Conservation (phyloP, 1,140 invertebrate genomes). For the Pectinophora gossypiella region DNA sequence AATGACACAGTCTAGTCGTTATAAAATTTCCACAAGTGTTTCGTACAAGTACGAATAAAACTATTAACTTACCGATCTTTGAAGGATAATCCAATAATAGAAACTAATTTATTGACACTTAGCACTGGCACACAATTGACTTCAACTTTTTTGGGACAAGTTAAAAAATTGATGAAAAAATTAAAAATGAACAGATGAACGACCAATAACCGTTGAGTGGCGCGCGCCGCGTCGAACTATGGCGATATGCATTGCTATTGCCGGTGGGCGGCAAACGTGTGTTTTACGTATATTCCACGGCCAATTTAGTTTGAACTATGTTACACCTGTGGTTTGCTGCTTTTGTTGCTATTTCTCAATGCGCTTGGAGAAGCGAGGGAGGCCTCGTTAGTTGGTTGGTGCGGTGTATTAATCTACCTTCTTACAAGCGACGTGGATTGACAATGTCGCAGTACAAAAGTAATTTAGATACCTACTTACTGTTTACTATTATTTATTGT, state of each 20-base stretch:
- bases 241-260: conserved; percentile 33
- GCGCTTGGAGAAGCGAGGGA: neutral
- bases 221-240: conserved; percentile 39
- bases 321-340: conserved; percentile 26
- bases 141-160: no score
- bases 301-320: conserved; percentile 30
- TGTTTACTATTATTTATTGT: no score
- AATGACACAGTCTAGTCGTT: no score
- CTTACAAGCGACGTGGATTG: no score
- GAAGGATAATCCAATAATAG: no score
- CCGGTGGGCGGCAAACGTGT: conserved; percentile 18
- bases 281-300: conserved; percentile 35
- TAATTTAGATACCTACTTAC: no score
- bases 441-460: no score
- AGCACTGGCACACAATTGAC: neutral
- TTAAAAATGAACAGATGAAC: conserved; percentile 1
- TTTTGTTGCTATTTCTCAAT: neutral
- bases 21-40: no score
- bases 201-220: conserved; percentile 21
- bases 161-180: no score
- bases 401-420: no score
- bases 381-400: conserved; percentile 7
- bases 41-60: no score
- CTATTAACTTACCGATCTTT: neutral
- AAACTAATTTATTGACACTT: no score